Evolutionary conservation across 2,797 vertebrate genomes (phyloP).

Genomic region (Pyrocephalus nanus): DNA sequence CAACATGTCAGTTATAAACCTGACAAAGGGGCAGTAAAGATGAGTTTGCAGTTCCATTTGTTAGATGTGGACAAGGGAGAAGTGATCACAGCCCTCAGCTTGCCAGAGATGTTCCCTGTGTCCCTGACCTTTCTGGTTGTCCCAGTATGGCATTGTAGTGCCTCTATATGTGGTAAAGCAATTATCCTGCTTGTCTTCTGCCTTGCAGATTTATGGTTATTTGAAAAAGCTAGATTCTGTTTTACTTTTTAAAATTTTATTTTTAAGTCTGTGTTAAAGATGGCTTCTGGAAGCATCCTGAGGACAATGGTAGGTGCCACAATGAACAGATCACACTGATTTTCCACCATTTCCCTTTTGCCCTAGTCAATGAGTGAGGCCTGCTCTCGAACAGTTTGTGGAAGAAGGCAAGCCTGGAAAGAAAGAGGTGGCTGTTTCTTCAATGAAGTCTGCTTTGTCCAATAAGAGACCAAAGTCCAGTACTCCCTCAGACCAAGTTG

Average conservation of each 20-base stretch:
- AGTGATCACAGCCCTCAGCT: background rate
- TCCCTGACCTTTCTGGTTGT: background rate
- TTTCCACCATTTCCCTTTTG: background rate
- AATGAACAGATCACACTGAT: background rate
- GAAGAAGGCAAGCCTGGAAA: background rate
- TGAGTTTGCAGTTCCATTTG: background rate
- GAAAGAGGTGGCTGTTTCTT: background rate
- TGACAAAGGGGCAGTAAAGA: background rate
- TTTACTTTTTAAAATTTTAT: background rate
- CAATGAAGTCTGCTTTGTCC: background rate
- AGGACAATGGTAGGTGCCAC: background rate
- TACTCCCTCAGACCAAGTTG: background rate
- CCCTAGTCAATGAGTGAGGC: background rate
- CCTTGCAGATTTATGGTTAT: background rate
- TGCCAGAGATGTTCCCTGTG: background rate
- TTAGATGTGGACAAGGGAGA: background rate
- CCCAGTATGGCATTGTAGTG: background rate
- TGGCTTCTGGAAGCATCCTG: background rate
- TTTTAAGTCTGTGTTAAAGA: background rate
- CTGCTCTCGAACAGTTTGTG: fast-evolving
- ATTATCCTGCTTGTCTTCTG: background rate
- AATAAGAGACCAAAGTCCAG: background rate
- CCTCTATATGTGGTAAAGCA: background rate
- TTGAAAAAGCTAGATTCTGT: background rate
- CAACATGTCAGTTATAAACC: background rate